phyloP scores from a whole-genome alignment of 1,140 invertebrate genomes.

The Ericerus pela region DNA sequence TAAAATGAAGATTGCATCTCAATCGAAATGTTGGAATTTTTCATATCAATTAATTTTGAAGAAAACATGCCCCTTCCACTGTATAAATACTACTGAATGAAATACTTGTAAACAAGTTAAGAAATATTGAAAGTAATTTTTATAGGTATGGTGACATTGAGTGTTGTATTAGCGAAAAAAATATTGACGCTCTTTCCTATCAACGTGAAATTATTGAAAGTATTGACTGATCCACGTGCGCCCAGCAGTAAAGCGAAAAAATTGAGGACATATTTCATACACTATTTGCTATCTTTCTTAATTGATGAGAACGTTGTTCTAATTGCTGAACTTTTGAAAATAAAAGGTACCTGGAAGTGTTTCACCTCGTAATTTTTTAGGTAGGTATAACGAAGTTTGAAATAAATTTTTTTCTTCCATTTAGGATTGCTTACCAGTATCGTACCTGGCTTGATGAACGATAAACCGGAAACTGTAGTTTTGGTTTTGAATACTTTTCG shows the following conservation, averaged over 20 bases:
- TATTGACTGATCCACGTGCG: not conserved
- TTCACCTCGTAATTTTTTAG: not conserved
- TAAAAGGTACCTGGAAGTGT: constrained; percentile 3
- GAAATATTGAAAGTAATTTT: too few species aligned
- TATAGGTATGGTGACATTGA: constrained; percentile 1
- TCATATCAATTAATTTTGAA: too few species aligned
- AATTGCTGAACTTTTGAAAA: not conserved
- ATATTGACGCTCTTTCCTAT: not conserved
- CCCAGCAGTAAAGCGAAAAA: not conserved
- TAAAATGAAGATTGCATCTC: too few species aligned
- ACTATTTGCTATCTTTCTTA: not conserved
- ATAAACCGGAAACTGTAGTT: not conserved
- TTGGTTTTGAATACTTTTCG: not conserved
- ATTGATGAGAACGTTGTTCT: not conserved
- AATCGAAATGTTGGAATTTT: too few species aligned
- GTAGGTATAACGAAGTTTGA: not conserved
- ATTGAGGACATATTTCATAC: not conserved
- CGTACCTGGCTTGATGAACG: not conserved
- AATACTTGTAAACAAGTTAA: too few species aligned
- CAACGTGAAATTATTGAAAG: not conserved
- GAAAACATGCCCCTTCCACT: too few species aligned
- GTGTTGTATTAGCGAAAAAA: not conserved
- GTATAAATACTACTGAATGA: too few species aligned
- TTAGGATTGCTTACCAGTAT: not conserved
- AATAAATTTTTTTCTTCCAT: not conserved